Evolutionary conservation across 2,113 vertebrate genomes (phyloP).

Genomic region (Morone chrysops): DNA sequence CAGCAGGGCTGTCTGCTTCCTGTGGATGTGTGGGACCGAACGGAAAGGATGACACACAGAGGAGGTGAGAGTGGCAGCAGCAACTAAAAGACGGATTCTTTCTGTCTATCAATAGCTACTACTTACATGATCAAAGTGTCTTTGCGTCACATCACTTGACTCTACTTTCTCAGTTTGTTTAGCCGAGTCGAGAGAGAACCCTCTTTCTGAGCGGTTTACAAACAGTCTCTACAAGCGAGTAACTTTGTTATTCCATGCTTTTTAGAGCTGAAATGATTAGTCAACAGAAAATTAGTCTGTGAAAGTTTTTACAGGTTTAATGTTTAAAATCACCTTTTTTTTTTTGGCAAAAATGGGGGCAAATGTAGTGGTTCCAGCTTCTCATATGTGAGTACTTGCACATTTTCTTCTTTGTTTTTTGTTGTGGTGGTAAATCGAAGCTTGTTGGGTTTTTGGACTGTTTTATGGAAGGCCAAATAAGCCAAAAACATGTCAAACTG

Average conservation of each 20-base stretch:
- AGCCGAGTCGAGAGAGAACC: neutral
- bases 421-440: neutral
- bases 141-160: conserved; percentile 12
- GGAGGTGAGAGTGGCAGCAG: conserved; percentile 39
- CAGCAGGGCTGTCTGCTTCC: conserved; percentile 10
- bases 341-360: too few relatives aligned
- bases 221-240: neutral
- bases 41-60: conserved; percentile 3
- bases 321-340: too few relatives aligned
- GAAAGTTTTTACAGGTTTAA: too few relatives aligned
- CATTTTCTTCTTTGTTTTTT: neutral
- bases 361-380: neutral
- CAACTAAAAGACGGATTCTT: conserved; percentile 8
- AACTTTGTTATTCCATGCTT: too few relatives aligned
- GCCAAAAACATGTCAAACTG: neutral
- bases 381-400: neutral
- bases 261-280: neutral
- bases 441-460: neutral
- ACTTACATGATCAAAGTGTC: conserved; percentile 17
- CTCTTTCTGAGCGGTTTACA: neutral
- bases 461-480: neutral
- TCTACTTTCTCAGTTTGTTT: neutral
- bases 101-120: conserved; percentile 47
- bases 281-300: too few relatives aligned
- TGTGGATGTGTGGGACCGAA: neutral